Evolutionary conservation across 2,888 invertebrate genomes (phyloP).

Genomic region (Operophtera brumata): DNA sequence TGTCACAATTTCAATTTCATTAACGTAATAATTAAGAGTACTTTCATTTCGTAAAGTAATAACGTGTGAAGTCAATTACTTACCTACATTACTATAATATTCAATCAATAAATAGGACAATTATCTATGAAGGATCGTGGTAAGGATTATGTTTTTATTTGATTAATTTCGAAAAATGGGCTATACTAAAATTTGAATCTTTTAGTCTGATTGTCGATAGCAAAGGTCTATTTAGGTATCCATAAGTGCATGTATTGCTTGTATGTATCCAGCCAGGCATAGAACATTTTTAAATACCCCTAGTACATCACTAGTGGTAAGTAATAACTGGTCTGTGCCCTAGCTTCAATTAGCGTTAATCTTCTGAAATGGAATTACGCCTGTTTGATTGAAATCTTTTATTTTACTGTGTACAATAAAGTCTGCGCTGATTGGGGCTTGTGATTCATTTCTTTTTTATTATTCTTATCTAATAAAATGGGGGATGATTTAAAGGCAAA

Average conservation of each 20-base stretch:
- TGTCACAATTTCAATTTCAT: neutral
- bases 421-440: conserved; percentile 12
- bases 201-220: too few species aligned
- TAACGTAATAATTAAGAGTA: neutral
- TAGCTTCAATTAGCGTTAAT: conserved; percentile 13
- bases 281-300: neutral
- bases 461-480: conserved; percentile 1
- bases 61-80: neutral
- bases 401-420: conserved; percentile 15
- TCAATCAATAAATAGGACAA: too few species aligned
- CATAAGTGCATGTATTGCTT: too few species aligned
- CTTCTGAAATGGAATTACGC: conserved; percentile 14
- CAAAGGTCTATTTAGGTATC: too few species aligned
- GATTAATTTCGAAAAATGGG: too few species aligned
- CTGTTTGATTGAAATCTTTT: conserved; percentile 17
- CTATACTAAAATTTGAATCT: too few species aligned
- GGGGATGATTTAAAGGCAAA: neutral
- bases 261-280: neutral
- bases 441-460: conserved; percentile 14
- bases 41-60: neutral
- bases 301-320: neutral
- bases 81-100: too few species aligned
- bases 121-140: too few species aligned
- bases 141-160: too few species aligned
- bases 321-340: neutral